phyloP scores from a whole-genome alignment of 2,113 vertebrate species.

The Callocephalon fimbriatum region DNA sequence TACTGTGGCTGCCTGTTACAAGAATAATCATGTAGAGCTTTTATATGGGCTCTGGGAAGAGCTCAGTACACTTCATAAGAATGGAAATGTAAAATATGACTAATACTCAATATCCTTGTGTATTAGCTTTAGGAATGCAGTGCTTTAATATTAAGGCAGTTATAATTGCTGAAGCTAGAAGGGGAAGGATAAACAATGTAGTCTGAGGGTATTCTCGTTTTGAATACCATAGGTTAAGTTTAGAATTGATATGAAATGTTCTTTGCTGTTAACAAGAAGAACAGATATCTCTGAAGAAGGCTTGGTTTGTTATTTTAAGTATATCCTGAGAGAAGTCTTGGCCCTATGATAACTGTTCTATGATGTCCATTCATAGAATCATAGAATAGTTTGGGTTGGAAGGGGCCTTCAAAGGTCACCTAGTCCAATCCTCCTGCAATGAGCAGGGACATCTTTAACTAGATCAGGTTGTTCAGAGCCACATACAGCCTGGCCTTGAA shows the following conservation, averaged over 20 bases:
- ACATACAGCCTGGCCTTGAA: neutral
- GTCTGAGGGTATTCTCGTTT: neutral
- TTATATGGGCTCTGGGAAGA: neutral
- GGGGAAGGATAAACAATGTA: neutral
- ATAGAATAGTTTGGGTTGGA: neutral
- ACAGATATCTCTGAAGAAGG: neutral
- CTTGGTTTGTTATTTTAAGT: neutral
- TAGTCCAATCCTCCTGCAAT: neutral
- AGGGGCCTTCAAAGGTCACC: neutral
- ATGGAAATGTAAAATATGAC: neutral
- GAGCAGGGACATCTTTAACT: neutral
- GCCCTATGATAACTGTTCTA: neutral
- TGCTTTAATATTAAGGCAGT: neutral
- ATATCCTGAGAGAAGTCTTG: neutral
- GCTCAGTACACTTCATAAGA: neutral
- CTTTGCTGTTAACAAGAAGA: neutral
- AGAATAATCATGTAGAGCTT: neutral
- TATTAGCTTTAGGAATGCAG: neutral
- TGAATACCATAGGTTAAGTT: neutral
- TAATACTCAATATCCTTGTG: neutral
- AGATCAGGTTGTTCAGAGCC: neutral
- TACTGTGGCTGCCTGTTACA: neutral
- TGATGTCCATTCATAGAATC: neutral
- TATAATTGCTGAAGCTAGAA: neutral
- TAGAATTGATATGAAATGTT: neutral